Evolutionary conservation across 2,888 invertebrate genomes (phyloP), one percentile per base, ranked within the genome.

Genomic region (Thalpophila matura): DNA sequence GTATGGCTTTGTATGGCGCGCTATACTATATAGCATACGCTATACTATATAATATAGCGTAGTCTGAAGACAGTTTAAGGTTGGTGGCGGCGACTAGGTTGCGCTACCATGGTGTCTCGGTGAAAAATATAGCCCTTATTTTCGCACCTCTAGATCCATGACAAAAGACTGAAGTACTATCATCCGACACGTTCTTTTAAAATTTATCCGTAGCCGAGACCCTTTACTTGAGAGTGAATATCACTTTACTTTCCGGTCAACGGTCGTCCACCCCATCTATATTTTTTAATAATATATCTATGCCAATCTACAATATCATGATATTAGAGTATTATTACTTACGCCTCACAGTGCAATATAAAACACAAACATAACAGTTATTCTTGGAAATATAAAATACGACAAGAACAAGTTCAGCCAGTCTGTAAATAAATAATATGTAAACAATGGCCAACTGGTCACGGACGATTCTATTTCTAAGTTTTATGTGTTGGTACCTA

Each of bases 381-480:
- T 79, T 80, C 62, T 66, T 37, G 62, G 60, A 50, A 58, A 58
- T 50, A 68, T 73, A 77, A 73, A 79, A 74, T 46, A 68, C 55
- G 22, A 63, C 38, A 55, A 43, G 57, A 51, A 63, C 71, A 70
- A 62, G 69, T 74, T 66, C 55, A 79, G 74, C 68, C 26, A 47
- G 49, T 65, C 59, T 56, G 59, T 60, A 45, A 70, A 74, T 78
- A 59, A 62, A 75, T 70, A 72, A 59, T 58, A 60, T 55, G 54
- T 77, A 77, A 77, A 76, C 78, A 77, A 69, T 69, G 40, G 53
- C 47, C 27, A 60, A 61, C 56, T 74, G 47, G 56, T 55, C 59
- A 57, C 46, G 57, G 51, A 62, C 59, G 43, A 53, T 68, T 65
- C 61, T 77, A 79, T 79, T 79, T 67, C n/a, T 27, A 66, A 43